Base-by-base conservation (phyloP, 2,797 vertebrate species). In the Microctenopoma steveboyesi region DNA sequence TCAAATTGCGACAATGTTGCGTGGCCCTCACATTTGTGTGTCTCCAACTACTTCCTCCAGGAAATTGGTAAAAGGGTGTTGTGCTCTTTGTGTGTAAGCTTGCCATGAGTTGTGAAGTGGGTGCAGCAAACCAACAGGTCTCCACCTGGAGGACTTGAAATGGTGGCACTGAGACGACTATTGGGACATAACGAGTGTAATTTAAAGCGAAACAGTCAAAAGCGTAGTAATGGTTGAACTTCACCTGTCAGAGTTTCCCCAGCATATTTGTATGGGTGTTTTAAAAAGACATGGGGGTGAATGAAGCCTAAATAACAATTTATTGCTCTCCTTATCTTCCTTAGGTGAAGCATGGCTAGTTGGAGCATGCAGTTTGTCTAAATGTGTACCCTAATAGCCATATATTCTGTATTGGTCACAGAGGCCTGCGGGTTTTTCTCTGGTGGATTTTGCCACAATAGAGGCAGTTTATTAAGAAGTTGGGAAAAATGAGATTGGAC, bases 391-490 rank as follows among this genome's bases (percentile, higher is more conserved):
- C 49, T 79, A 79, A 85, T 43, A 46, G 64, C 72, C 77, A 55
- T 82, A 73, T 70, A 82, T 63, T 76, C 40, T 69, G 43, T 71
- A 70, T 87, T 78, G 80, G 86, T 90, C 86, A 91, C 86, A 81
- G 72, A 84, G 78, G 70, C 68, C 76, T 63, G 58, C 53, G 71
- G 72, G 71, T 82, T 91, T 84, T 73, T 78, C 68, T 67, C 68
- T 62, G 78, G 69, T 77, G 77, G 82, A 87, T 88, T 88, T 85
- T 50, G 60, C 72, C 69, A 82, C 82, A 69, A 84, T 80, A 66
- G 73, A 76, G 64, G 62, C 57, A 75, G 76, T 91, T 91, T 92
- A 93, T 92, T 91, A 92, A 89, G 88, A 90, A 91, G 79, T 88
- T 86, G 86, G 91, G 83, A 86, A 70, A 88, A 92, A 93, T 91